Evolutionary conservation across 2,888 invertebrate genomes (phyloP).

Genomic region (Xanthorhoe designata): DNA sequence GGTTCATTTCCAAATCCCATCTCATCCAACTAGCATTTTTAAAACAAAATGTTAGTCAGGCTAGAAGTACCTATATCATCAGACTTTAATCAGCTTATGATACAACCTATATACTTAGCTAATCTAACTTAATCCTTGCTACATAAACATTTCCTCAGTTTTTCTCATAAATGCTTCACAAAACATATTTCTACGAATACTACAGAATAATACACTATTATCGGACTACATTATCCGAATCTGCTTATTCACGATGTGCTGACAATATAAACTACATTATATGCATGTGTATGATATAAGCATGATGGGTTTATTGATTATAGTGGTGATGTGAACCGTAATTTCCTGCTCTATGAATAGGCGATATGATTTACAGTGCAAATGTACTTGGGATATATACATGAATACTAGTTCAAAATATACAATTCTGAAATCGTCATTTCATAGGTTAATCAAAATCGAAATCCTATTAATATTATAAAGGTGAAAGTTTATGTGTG

Average conservation of each 20-base stretch:
- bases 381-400: too few species aligned
- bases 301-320: slow-evolving; percentile 17
- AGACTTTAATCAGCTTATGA: not conserved
- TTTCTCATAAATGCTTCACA: not conserved
- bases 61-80: not conserved
- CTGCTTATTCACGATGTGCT: slow-evolving; percentile 20
- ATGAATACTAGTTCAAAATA: too few species aligned
- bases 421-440: too few species aligned
- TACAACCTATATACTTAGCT: not conserved
- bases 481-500: too few species aligned
- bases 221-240: slow-evolving; percentile 12
- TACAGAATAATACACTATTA: slow-evolving; percentile 8
- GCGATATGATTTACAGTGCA: slow-evolving; percentile 11
- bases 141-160: not conserved
- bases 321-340: slow-evolving; percentile 9
- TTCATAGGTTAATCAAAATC: too few species aligned
- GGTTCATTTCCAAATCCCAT: too few species aligned
- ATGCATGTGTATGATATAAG: slow-evolving; percentile 22
- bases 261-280: slow-evolving; percentile 23
- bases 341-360: slow-evolving; percentile 20
- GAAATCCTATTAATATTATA: too few species aligned
- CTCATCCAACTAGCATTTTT: too few species aligned
- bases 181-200: not conserved
- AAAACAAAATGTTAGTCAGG: too few species aligned
- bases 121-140: not conserved